Base-by-base conservation (phyloP, 2,797 vertebrate species). In the Borostomias antarcticus region DNA sequence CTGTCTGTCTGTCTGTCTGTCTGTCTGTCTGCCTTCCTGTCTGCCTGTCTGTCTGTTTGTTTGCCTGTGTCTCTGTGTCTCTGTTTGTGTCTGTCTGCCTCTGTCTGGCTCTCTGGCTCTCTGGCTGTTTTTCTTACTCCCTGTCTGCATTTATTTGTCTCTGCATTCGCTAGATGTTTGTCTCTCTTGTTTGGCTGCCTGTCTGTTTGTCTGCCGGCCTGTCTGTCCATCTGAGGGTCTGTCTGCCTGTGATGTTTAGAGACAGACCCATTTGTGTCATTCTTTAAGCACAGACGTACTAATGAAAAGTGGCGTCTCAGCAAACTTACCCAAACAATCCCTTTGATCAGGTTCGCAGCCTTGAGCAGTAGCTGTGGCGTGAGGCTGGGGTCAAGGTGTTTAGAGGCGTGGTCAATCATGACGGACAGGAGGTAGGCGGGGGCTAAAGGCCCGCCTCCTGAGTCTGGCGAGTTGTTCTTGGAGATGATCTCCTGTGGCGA, bases 271-370 rank as follows among this genome's bases (percentile, higher is more conserved):
- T 9, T 2, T 13, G 5, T 0, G n/a, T 5, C n/a, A 19, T 40
- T 64, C 35, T 66, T 19, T 37, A 64, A 23, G 26, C 29, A n/a
- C 57, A 47, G 13, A 11, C 61, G 40, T 65, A 9, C 40, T 62
- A n/a, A n/a, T n/a, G n/a, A n/a, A n/a, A n/a, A n/a, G n/a, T n/a
- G n/a, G n/a, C n/a, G n/a, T n/a, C n/a, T n/a, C n/a, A n/a, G n/a
- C n/a, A n/a, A 32, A 86, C 92, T 92, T 87, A 96, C 96, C 96
- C 95, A 97, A 72, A 96, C 95, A 6, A 95, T 93, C 80, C 93
- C 93, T 83, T 96, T 96, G 77, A 97, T 94, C 51, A 94, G 90
- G 76, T 93, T 94, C 72, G 95, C 95, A 52, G 95, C 93, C 77
- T 94, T 95, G 64, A 95, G 91, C 66, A 98, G 81, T 70, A 98